Evolutionary conservation across 2,888 invertebrate species (phyloP), one percentile per base, ranked within the genome.

Genomic region (Ophioninae sp.): DNA sequence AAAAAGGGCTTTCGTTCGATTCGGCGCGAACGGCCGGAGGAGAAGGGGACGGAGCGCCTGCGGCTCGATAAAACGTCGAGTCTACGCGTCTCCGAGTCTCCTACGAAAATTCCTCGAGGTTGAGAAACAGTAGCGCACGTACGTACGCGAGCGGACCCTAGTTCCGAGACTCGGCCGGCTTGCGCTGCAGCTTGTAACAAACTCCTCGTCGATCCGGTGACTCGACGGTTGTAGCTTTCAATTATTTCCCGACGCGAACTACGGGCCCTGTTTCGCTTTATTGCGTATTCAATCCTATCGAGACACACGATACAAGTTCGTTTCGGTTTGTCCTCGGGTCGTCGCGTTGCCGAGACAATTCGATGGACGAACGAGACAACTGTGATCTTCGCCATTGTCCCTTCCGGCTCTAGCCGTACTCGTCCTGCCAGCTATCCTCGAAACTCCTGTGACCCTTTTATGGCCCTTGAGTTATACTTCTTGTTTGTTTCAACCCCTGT

Each of bases 221-320:
- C 30, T 75, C 20, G 39, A 56, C 20, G 23, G 13, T 79, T 88
- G 89, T 90, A 89, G 87, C 85, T 90, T 88, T 88, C 89, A 90
- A 90, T 90, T 89, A 90, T 89, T 87, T 84, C 86, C 83, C 87
- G 83, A 82, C 78, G 72, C 80, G 74, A 56, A 51, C 64, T 73
- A 58, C 39, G 63, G 64, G 61, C 22, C 22, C 56, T 63, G 44
- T 13, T 30, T 81, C 77, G 63, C 68, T 80, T 77, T 83, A 80
- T 81, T 83, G 80, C 67, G 85, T 85, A 87, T 86, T 86, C 79
- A 86, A 84, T 85, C 83, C 83, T 76, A 65, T 20, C 51, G 30
- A 17, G 56, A 30, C 30, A 30, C 30, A 17, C 73, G 76, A 86
- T 83, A 84, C 81, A 85, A 87, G 87, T 88, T 87, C 89, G 84